Base-by-base conservation (phyloP, 2,888 invertebrate species). In the Mesorhabditis spiculigera region DNA sequence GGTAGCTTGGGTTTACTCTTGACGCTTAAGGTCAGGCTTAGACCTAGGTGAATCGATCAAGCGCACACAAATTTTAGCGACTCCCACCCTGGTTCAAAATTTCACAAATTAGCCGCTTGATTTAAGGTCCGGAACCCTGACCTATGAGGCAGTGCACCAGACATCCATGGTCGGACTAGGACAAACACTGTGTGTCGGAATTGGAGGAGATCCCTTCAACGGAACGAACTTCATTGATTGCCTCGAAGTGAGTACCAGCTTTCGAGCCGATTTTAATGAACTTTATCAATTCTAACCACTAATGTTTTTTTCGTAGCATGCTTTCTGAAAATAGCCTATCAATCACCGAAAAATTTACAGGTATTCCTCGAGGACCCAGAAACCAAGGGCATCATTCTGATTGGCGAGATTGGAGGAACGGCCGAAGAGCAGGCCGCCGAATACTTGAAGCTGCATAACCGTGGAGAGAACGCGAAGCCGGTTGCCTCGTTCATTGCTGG, bases 131-230 rank as follows among this genome's bases (percentile, higher is more conserved):
- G 98, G 98, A 71, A 98, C 98, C 5, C 90, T 99, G 77, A 99
- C 98, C 3, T 98, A 98, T 84, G 98, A 99, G 89, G 98, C 98
- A 73, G 96, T 96, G 67, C 94, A 97, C 87, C 98, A 98, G 88
- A 99, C 98, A 45, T 95, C 96, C 16, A 90, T 90, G 87, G 92
- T 91, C 86, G 86, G 86, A 65, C 75, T 86, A 44, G 86, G 85
- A 5, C 79, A 81, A 69, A 75, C 75, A 6, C 63, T 63, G 28
- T 98, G 98, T 87, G 91, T 99, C 45, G 98, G 98, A 73, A 99
- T 98, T 87, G 98, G 98, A 71, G 98, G 98, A 75, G 98, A 99
- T 90, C 98, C 98, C 0, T 98, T 99, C 90, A 98, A 98, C 86
- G 98, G 98, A 71, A 98, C 98, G n/a, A 94, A 99, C 88, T 98